These are phyloP conservation scores for Spheniscus mendiculus DNA, from an alignment of 2,113 vertebrate genomes.

Conservation along the genomic window DNA sequence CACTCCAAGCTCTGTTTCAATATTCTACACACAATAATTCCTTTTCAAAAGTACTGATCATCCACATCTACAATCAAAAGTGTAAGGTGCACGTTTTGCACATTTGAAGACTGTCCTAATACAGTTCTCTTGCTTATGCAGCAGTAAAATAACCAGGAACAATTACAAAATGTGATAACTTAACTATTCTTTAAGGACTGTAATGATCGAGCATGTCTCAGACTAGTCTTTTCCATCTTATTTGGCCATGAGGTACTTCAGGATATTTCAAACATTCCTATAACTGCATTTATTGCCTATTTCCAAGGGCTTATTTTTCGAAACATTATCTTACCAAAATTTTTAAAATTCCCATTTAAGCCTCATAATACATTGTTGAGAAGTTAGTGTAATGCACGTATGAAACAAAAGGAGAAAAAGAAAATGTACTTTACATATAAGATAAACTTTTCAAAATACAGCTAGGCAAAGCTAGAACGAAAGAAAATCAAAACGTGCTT, in stretches of 20 bases:
- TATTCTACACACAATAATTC: neutral
- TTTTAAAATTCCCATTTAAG: neutral
- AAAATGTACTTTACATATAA: neutral
- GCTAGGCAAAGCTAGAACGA: slow-evolving; percentile 20
- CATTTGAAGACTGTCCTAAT: neutral
- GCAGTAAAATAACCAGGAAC: neutral
- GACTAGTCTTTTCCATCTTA: neutral
- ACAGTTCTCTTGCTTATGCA: neutral
- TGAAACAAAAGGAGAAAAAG: neutral
- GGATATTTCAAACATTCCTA: neutral
- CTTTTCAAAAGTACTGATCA: neutral
- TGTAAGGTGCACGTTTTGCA: neutral
- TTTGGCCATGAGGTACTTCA: neutral
- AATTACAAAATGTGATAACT: neutral
- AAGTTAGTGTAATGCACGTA: neutral
- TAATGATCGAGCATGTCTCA: neutral
- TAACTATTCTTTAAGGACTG: neutral
- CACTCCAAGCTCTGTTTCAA: neutral
- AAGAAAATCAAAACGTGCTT: slow-evolving; percentile 32
- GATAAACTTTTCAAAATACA: slow-evolving; percentile 53
- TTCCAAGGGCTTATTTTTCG: slow-evolving; percentile 39
- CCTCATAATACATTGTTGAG: neutral
- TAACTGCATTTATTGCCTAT: neutral
- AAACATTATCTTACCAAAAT: neutral
- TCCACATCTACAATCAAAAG: neutral